Percentiles rank a stretch among this genome's conserved stretches.
Conservation (phyloP, 2,797 vertebrate species). For the Amblyraja radiata region DNA sequence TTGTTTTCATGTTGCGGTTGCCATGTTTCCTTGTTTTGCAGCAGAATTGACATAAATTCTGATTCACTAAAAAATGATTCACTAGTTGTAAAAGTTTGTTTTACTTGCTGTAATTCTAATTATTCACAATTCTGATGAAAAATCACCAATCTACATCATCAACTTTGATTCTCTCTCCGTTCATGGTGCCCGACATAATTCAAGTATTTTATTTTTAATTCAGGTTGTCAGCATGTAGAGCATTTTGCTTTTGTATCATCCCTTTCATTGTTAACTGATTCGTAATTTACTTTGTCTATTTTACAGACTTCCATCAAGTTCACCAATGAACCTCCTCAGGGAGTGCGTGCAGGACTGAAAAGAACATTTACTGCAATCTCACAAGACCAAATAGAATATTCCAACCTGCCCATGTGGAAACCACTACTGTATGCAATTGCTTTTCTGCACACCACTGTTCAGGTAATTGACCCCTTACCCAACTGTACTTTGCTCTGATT, state of each 20-base stretch:
- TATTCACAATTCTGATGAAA: too few species aligned
- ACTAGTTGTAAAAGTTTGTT: too few species aligned
- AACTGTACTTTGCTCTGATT: not conserved
- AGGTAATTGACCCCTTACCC: slow-evolving; percentile 47
- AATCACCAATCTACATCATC: not conserved
- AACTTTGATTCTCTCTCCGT: not conserved
- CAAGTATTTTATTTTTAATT: not conserved
- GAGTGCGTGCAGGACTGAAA: slow-evolving; percentile 69
- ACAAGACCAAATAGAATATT: slow-evolving; percentile 66
- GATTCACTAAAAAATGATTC: too few species aligned
- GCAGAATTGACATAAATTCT: too few species aligned
- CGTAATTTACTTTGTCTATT: not conserved
- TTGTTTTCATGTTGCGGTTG: too few species aligned
- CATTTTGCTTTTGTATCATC: not conserved
- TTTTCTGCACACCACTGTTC: slow-evolving; percentile 71
- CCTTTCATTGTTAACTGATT: too few species aligned
- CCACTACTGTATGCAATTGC: slow-evolving; percentile 72
- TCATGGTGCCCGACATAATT: not conserved
- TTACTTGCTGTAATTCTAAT: too few species aligned
- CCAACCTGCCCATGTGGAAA: slow-evolving; percentile 68
- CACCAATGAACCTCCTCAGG: slow-evolving; percentile 75
- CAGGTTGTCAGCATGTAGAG: not conserved
- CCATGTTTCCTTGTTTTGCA: too few species aligned
- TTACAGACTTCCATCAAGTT: slow-evolving; percentile 63
- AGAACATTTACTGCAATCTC: slow-evolving; percentile 71